phyloP scores from a whole-genome alignment of 2,888 invertebrate genomes.

The Trileptium ribeirensis region DNA sequence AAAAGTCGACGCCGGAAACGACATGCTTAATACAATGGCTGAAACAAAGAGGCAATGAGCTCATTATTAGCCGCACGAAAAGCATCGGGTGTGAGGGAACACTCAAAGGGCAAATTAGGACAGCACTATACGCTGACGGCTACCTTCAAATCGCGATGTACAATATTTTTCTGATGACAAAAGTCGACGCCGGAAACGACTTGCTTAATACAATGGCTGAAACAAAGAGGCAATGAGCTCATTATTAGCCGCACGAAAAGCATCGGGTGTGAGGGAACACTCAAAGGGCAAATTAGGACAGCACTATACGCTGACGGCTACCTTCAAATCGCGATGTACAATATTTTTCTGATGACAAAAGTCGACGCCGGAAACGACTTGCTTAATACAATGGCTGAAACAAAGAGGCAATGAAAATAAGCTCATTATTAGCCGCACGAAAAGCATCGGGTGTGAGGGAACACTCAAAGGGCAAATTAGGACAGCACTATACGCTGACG shows the following conservation, averaged over 20 bases:
- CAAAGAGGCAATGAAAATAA: no score
- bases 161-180: constrained; percentile 54
- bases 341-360: constrained; percentile 54
- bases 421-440: no score
- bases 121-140: constrained; percentile 36
- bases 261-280: no score
- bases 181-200: constrained; percentile 55
- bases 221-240: constrained; percentile 37
- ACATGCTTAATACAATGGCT: constrained; percentile 57
- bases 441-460: no score
- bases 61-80: no score
- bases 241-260: no score
- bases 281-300: no score
- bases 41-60: constrained; percentile 44
- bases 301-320: constrained; percentile 42
- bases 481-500: no score
- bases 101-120: no score
- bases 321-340: constrained; percentile 56
- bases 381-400: constrained; percentile 56
- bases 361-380: constrained; percentile 55
- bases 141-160: constrained; percentile 56
- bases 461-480: no score
- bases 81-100: no score
- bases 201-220: constrained; percentile 56
- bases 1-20: constrained; percentile 55